Conservation (phyloP, 2,797 vertebrate species). For the Scolopax bukidnonensis region DNA sequence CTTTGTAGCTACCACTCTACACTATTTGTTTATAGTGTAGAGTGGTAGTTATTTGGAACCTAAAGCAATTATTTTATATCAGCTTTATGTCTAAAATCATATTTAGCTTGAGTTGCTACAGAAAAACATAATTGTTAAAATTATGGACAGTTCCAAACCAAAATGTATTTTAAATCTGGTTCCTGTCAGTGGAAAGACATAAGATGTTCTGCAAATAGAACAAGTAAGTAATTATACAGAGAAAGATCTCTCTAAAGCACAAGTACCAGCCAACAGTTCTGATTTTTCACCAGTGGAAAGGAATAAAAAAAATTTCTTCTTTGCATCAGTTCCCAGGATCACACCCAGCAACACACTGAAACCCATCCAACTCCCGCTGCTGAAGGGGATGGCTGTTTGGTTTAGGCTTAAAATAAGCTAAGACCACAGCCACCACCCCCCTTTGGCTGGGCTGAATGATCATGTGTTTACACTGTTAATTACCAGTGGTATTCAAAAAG, state of each 20-base stretch:
- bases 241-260: background rate
- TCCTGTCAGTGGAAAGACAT: background rate
- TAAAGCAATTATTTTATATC: background rate
- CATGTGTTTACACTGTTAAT: background rate
- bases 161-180: background rate
- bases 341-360: background rate
- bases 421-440: background rate
- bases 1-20: background rate
- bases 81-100: background rate
- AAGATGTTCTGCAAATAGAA: background rate
- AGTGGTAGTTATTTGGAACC: background rate
- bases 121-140: background rate
- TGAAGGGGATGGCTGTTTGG: background rate
- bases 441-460: background rate
- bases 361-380: background rate
- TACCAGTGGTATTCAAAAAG: background rate
- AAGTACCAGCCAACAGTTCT: background rate
- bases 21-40: background rate
- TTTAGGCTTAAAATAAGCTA: background rate
- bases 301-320: background rate
- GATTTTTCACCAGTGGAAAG: background rate
- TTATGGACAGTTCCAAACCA: background rate
- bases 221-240: background rate
- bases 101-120: background rate
- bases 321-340: background rate